Evolutionary conservation across 2,113 vertebrate genomes (phyloP).

Genomic region (Lepidothrix coronata): DNA sequence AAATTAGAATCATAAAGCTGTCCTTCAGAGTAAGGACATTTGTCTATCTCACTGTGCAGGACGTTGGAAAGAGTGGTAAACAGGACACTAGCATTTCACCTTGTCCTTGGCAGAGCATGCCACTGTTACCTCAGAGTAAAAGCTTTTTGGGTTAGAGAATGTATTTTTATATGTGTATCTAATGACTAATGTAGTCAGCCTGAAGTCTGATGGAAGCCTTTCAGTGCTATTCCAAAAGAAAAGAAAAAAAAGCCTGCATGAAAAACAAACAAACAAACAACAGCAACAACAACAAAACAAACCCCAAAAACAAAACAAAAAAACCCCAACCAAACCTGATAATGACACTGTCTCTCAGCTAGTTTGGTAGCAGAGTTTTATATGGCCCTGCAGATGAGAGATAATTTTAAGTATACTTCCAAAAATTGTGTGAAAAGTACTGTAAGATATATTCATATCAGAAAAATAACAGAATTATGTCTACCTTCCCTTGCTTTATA

Average conservation of each 20-base stretch:
- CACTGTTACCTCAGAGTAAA: not conserved
- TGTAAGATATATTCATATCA: not conserved
- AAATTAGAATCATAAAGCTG: constrained; percentile 45
- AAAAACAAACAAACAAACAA: not conserved
- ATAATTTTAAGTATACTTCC: not conserved
- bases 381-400: not conserved
- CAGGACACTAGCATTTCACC: constrained; percentile 32
- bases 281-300: not conserved
- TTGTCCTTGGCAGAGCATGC: constrained; percentile 21
- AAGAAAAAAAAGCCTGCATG: not conserved
- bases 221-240: not conserved
- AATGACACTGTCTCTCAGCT: not conserved
- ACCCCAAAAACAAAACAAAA: not conserved
- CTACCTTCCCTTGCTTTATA: not conserved
- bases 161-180: not conserved
- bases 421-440: not conserved
- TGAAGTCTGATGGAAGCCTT: constrained; percentile 13
- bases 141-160: not conserved
- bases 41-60: not conserved
- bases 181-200: not conserved
- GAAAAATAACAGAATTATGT: not conserved
- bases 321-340: not conserved
- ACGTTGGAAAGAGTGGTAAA: not conserved
- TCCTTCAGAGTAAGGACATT: constrained; percentile 16
- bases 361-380: not conserved